Evolutionary conservation across 2,888 invertebrate genomes (phyloP).

Genomic region (Coelogynopora nodosa): DNA sequence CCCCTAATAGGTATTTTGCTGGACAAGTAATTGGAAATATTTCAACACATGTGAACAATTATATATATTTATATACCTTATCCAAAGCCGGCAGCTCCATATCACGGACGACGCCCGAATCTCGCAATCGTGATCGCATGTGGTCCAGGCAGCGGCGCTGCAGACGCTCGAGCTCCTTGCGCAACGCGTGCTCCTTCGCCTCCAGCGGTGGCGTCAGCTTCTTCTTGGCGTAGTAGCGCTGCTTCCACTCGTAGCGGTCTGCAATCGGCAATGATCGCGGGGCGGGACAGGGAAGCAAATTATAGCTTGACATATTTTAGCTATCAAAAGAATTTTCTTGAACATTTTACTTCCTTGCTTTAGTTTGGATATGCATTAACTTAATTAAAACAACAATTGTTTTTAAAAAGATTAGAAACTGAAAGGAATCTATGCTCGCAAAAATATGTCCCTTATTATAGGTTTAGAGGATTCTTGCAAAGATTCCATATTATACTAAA

Average conservation of each 20-base stretch:
- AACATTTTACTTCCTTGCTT: no score
- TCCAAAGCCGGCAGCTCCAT: neutral
- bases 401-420: no score
- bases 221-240: neutral
- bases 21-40: no score
- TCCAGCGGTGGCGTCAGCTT: neutral
- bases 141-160: neutral
- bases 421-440: no score
- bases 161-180: neutral
- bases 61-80: no score
- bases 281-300: neutral
- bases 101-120: neutral
- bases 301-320: neutral
- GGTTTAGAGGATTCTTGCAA: no score
- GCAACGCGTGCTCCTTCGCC: neutral
- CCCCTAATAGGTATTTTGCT: no score
- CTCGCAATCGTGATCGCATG: neutral
- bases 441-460: no score
- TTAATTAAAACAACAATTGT: no score
- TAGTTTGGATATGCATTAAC: no score
- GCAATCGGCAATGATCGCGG: neutral
- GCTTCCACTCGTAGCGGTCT: neutral
- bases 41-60: no score
- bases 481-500: no score
- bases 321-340: neutral